phyloP scores from a whole-genome alignment of 2,888 invertebrate genomes.

The Altica lythri region DNA sequence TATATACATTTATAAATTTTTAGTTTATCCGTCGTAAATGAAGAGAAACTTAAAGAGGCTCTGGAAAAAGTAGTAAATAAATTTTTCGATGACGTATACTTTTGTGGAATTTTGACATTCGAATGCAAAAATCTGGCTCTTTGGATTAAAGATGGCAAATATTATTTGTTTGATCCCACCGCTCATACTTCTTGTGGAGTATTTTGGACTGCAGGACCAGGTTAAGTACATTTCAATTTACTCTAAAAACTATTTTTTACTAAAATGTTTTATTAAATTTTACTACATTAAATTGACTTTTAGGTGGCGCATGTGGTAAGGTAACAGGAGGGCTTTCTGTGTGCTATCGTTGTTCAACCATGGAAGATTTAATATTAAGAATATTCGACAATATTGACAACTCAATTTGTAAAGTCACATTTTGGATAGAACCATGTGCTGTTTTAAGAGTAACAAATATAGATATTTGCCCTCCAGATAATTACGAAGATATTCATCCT shows the following conservation, averaged over 20 bases:
- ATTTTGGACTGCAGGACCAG: no score
- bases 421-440: constrained; percentile 27
- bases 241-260: no score
- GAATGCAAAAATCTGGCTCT: constrained; percentile 44
- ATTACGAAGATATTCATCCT: constrained; percentile 32
- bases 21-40: constrained; percentile 29
- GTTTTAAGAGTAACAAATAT: constrained; percentile 45
- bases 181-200: constrained; percentile 44
- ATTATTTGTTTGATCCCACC: constrained; percentile 49
- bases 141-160: constrained; percentile 44
- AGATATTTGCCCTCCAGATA: constrained; percentile 43
- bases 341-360: constrained; percentile 43
- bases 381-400: neutral
- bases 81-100: no score
- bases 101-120: constrained; percentile 46
- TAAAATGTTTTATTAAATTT: no score
- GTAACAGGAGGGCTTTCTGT: constrained; percentile 44
- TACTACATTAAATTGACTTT: no score
- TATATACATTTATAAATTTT: no score
- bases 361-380: constrained; percentile 38
- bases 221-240: no score
- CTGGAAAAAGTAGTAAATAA: constrained; percentile 35
- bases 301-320: no score
- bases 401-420: constrained; percentile 2
- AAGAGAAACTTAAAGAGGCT: constrained; percentile 35